Conservation (phyloP, 2,113 vertebrate genomes). For the Cyanoliseus patagonus region DNA sequence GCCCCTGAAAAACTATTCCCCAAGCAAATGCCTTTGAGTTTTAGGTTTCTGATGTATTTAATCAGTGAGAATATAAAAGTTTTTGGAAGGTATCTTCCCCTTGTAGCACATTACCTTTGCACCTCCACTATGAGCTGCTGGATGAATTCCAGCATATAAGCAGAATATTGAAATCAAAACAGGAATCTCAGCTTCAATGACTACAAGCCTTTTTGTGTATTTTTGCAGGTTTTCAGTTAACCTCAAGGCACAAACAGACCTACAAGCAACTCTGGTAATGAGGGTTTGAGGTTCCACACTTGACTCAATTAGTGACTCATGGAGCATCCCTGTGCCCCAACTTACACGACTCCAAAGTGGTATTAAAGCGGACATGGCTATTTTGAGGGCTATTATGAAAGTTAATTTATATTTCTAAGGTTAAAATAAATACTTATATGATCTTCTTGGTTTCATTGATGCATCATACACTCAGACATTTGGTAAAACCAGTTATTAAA, state of each 20-base stretch:
- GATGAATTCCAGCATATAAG: neutral
- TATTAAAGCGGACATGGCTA: neutral
- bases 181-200: neutral
- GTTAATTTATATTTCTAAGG: neutral
- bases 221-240: neutral
- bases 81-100: neutral
- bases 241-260: neutral
- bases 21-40: neutral
- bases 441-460: neutral
- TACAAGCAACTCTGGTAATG: neutral
- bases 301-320: neutral
- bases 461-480: neutral
- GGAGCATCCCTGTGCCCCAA: neutral
- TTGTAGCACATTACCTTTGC: neutral
- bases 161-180: neutral
- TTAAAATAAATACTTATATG: neutral
- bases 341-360: neutral
- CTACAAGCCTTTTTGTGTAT: neutral
- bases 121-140: neutral
- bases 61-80: neutral
- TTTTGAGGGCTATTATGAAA: neutral
- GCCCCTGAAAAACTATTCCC: neutral
- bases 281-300: constrained; percentile 18
- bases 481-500: neutral
- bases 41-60: neutral